phyloP scores from a whole-genome alignment of 2,797 vertebrate species.

The Poeciliopsis infans region DNA sequence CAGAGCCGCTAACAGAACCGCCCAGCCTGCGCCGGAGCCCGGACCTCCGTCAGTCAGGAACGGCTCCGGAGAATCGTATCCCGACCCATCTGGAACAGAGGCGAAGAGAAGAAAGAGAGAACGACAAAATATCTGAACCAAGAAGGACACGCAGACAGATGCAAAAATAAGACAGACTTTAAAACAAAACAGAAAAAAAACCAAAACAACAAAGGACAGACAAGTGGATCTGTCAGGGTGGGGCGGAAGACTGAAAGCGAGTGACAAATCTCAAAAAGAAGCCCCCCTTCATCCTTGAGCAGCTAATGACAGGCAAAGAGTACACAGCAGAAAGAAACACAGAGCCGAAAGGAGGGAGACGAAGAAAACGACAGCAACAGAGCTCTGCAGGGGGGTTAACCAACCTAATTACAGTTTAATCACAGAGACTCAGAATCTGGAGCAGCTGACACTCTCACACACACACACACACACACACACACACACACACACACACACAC shows the following conservation, averaged over 20 bases:
- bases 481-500: constrained; percentile 17
- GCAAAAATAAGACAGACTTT: constrained; percentile 36
- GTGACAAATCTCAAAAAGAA: constrained; percentile 51
- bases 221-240: constrained; percentile 10
- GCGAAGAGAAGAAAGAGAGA: constrained; percentile 54
- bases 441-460: constrained; percentile 69
- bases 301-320: constrained; percentile 48
- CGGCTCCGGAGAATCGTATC: constrained; percentile 94
- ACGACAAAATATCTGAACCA: constrained; percentile 71
- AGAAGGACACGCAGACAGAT: constrained; percentile 43
- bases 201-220: not conserved
- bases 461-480: constrained; percentile 24
- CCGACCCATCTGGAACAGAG: constrained; percentile 87
- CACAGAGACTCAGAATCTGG: constrained; percentile 78
- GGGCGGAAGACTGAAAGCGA: constrained; percentile 9
- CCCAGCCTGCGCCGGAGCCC: constrained; percentile 63
- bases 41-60: constrained; percentile 94
- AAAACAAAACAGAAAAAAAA: constrained; percentile 3
- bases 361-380: constrained; percentile 65
- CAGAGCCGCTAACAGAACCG: constrained; percentile 53
- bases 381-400: constrained; percentile 81
- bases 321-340: constrained; percentile 45
- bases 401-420: constrained; percentile 84
- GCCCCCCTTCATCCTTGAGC: constrained; percentile 47
- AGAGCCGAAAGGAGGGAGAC: constrained; percentile 54